Evolutionary conservation across 2,888 invertebrate genomes (phyloP), one percentile per base, ranked within the genome.

Genomic region (Oscheius sp.): DNA sequence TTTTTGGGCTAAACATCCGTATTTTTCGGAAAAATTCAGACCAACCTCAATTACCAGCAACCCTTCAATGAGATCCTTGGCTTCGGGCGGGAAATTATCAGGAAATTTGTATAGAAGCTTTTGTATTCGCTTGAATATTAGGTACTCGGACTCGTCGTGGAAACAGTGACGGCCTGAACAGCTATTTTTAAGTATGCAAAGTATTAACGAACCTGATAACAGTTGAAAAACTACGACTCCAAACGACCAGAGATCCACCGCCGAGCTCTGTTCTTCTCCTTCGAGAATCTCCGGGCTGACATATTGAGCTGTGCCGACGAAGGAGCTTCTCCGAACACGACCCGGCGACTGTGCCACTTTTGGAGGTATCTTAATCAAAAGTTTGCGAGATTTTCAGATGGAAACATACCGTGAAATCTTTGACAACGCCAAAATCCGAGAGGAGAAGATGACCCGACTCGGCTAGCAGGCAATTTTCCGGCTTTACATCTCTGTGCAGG

Each of bases 231-330:
- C 9, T 11, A 76, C 65, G 11, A 82, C 82, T 1, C 76, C 80
- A 37, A 83, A 77, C 2, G 79, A 73, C 87, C 87, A 87, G 57
- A 82, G 79, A 79, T 87, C 87, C 37, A 57, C 68, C 0, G 83
- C 76, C 9, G 73, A 60, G 32, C 75, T 74, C 35, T 76, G 70
- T 37, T 35, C 48, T 21, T 76, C 74, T 33, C 82, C 79, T 9
- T 63, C 74, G 11, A 81, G 78, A 21, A 86, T 77, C 84, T 99
- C 98, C 1, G 99, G 99, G 72, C 96, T 96, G 0, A 99, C 96
- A 90, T 97, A 99, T 90, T 98, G 96, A 2, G 98, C 96, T 10
- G 98, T 99, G 68, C 99, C 99, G 21, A 98, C 97, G 91, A 99
- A 98, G 9, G 92, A 92, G 80, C 73, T 75, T 51, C 82, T 70